Base-by-base conservation (phyloP, 2,888 invertebrate genomes). In the Morpho achilles region DNA sequence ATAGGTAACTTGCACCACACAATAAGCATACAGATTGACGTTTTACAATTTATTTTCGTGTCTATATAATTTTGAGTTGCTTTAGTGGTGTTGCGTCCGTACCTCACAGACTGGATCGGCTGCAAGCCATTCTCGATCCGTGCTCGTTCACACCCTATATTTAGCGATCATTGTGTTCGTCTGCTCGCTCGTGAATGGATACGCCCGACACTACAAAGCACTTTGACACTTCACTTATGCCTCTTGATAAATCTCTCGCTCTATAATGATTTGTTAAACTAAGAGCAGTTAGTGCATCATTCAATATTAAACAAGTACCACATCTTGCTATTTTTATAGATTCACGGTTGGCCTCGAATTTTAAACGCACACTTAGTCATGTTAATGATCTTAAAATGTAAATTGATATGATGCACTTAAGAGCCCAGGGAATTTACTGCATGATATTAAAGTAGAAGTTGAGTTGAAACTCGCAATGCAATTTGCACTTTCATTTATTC, bases 1-100 rank as follows among this genome's bases (percentile, higher is more conserved):
- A 92, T 93, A 93, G 93, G 93, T 93, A 93, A 93, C 92, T 89
- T 90, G 90, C 89, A 91, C 89, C 74, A 87, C 85, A 88, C 89
- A 86, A 55, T 88, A 88, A 88, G 87, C 87, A 86, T 89, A 88
- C 86, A 87, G 84, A 82, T 87, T 84, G 85, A 85, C 84, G 84
- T 87, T 85, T 88, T 89, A 81, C 85, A 82, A 86, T 81, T 83
- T 84, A 87, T 86, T 86, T 87, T 89, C 86, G 84, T 87, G 87
- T 89, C 87, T 88, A 87, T 87, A 86, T 78, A 76, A 77, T 80
- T 85, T 89, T 90, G 89, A 90, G 87, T 89, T 90, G 90, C 90
- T 90, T 90, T 90, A 90, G 90, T 90, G 87, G 84, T 89, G 87
- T 89, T 88, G 87, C 87, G 88, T 89, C 88, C 88, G 85, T 89